Evolutionary conservation across 2,888 invertebrate species (phyloP), one percentile per base, ranked within the genome.

Genomic region (Agrotis clavis): DNA sequence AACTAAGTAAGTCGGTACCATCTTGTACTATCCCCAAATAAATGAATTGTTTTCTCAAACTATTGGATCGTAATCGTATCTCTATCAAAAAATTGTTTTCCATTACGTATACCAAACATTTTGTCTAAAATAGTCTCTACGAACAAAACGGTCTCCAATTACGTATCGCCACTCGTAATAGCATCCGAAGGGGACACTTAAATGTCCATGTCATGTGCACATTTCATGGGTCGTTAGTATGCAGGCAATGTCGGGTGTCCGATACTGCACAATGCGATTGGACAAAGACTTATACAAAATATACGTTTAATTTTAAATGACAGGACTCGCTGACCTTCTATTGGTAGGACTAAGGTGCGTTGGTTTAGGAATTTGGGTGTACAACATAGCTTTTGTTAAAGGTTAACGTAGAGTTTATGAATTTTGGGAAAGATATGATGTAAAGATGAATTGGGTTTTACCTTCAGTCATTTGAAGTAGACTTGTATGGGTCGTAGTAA

Each of bases 211-310:
- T 83, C 87, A 88, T 81, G 85, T 78, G 82, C 72, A 86, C 83
- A 85, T 86, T 88, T 87, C 86, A 84, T 82, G 85, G 81, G 77
- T 91, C 84, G 87, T 92, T 92, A 90, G 90, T 91, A 93, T 92
- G 88, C 90, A 82, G 76, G 66, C 59, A 70, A 70, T 74, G 83
- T 81, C 76, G 71, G 80, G 83, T 67, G 77, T 67, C 79, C 67
- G 76, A 86, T 86, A 82, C 77, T 81, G 79, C 71, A 86, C 86
- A 80, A 84, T 83, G 83, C 84, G 80, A 81, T 83, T 78, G 79
- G 79, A 84, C 79, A 84, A 83, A 85, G 85, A 77, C 77, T 79
- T 57, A 50, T 54, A 76, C 76, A 62, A 72, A 67, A 68, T 74
- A 54, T 70, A 77, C 45, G 53, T 72, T 67, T 64, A 68, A 79